These are phyloP conservation scores for Vidua macroura DNA, from an alignment of 2,113 vertebrate species.

Conservation along the genomic window DNA sequence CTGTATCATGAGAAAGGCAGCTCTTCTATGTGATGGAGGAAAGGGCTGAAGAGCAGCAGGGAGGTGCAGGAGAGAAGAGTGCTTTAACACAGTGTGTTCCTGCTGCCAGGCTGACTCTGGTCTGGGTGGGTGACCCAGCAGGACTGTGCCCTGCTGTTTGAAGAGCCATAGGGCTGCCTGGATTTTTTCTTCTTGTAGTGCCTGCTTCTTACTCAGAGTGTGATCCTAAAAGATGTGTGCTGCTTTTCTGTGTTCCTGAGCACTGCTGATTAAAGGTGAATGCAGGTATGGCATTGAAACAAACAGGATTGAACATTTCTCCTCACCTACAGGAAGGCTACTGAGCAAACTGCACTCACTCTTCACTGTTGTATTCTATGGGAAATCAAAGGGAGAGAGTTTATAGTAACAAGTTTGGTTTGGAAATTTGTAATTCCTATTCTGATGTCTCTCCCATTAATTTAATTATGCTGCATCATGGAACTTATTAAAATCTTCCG, in stretches of 20 bases:
- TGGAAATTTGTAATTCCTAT: not conserved
- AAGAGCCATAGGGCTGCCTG: not conserved
- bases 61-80: not conserved
- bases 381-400: not conserved
- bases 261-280: not conserved
- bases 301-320: not conserved
- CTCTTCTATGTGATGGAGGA: not conserved
- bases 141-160: not conserved
- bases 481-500: not conserved
- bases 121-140: not conserved
- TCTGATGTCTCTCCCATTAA: not conserved
- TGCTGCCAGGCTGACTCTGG: not conserved
- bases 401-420: not conserved
- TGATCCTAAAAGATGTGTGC: not conserved
- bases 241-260: not conserved
- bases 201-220: not conserved
- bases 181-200: not conserved
- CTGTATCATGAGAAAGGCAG: not conserved
- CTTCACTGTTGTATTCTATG: not conserved
- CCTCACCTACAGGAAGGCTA: not conserved
- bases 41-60: not conserved
- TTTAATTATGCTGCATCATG: not conserved
- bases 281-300: not conserved
- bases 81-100: rapidly evolving
- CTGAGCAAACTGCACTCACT: not conserved